These are phyloP conservation scores for Columba livia DNA, from an alignment of 2,113 vertebrate species.

Conservation along the genomic window DNA sequence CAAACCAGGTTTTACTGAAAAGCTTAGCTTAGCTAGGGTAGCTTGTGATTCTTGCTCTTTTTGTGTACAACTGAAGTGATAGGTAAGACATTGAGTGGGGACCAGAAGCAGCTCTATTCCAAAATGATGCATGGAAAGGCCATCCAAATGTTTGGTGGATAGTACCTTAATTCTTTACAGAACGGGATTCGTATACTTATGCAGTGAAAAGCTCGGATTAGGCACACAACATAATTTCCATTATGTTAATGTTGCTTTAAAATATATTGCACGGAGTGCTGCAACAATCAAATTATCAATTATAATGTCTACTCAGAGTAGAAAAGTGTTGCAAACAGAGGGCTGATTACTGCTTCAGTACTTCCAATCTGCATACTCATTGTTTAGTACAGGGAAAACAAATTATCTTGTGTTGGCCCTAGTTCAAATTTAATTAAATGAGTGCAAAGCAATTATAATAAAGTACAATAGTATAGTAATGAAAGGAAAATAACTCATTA, in stretches of 20 bases:
- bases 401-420: slow-evolving; percentile 94
- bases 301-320: slow-evolving; percentile 87
- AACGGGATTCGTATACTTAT: slow-evolving; percentile 64
- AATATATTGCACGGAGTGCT: slow-evolving; percentile 84
- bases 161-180: slow-evolving; percentile 33
- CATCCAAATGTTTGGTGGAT: background rate
- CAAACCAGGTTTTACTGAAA: background rate
- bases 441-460: slow-evolving; percentile 92
- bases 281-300: slow-evolving; percentile 90
- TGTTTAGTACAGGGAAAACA: slow-evolving; percentile 97
- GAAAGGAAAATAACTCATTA: slow-evolving; percentile 98
- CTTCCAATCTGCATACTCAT: slow-evolving; percentile 90
- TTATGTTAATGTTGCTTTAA: slow-evolving; percentile 89
- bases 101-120: background rate
- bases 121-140: background rate
- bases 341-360: slow-evolving; percentile 88
- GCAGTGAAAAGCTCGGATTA: slow-evolving; percentile 79
- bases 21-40: background rate
- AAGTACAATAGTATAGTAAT: slow-evolving; percentile 94
- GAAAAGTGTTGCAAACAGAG: slow-evolving; percentile 86
- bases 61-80: background rate
- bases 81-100: background rate
- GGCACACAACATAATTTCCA: slow-evolving; percentile 84
- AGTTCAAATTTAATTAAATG: slow-evolving; percentile 98
- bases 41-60: background rate